These are phyloP conservation scores for Chelonia mydas DNA, from an alignment of 2,797 vertebrate genomes.

Conservation along the genomic window DNA sequence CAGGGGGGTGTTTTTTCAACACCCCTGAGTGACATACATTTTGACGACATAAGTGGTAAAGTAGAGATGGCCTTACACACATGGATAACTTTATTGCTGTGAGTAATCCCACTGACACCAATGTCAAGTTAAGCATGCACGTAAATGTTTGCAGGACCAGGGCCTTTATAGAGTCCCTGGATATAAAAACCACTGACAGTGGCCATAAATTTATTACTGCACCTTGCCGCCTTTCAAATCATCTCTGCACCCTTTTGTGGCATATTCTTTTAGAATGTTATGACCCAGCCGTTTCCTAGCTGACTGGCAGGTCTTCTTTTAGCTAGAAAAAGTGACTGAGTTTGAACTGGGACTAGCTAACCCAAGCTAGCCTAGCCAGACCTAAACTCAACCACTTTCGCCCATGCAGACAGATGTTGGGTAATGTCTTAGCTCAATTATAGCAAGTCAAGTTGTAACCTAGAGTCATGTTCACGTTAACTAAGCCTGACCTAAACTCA, in stretches of 20 bases:
- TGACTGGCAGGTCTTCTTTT: not conserved
- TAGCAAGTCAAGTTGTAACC: not conserved
- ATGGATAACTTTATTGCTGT: not conserved
- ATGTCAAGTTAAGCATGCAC: not conserved
- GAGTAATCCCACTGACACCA: not conserved
- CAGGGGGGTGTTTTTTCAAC: too few relatives aligned
- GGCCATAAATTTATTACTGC: not conserved
- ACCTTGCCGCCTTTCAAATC: not conserved
- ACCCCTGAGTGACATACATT: too few relatives aligned
- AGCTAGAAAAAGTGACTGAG: not conserved
- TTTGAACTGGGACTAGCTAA: not conserved
- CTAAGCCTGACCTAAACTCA: not conserved
- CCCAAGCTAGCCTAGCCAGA: not conserved
- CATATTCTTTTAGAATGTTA: not conserved
- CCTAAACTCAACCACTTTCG: not conserved
- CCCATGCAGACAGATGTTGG: not conserved
- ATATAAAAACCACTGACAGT: not conserved
- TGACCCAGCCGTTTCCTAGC: not conserved
- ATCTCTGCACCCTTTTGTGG: not conserved
- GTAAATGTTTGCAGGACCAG: not conserved
- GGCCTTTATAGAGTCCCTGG: too few relatives aligned
- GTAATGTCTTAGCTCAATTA: not conserved
- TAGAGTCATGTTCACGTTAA: not conserved
- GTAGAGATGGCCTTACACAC: not conserved
- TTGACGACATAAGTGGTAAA: too few relatives aligned